These are phyloP conservation scores for Trissolcus brochymenae DNA, from an alignment of 2,888 invertebrate genomes.

Conservation along the genomic window DNA sequence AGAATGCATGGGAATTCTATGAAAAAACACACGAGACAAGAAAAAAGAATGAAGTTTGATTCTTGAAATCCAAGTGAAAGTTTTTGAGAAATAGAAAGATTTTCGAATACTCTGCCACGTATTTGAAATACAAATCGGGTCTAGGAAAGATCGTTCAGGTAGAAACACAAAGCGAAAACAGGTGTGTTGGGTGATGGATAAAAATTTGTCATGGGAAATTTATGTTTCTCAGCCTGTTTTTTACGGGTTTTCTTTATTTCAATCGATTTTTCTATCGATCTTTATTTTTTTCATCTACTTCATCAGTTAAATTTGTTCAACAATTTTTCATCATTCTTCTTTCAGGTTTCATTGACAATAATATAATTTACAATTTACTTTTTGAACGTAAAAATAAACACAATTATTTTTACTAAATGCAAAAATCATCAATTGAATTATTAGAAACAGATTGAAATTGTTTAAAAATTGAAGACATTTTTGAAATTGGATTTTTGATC, in stretches of 20 bases:
- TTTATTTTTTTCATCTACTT: too few relatives aligned
- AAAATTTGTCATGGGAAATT: constrained; percentile 21
- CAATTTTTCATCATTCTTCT: not conserved
- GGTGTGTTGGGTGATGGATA: constrained; percentile 15
- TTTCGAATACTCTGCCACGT: constrained; percentile 16
- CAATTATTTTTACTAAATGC: too few relatives aligned
- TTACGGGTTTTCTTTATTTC: too few relatives aligned
- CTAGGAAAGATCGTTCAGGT: constrained; percentile 30
- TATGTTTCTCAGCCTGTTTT: not conserved
- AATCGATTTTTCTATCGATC: too few relatives aligned
- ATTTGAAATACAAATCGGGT: constrained; percentile 18
- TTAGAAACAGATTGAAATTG: too few relatives aligned
- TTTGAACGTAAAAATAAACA: too few relatives aligned
- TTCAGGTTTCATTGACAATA: too few relatives aligned
- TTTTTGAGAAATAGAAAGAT: constrained; percentile 21
- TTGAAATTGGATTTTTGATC: too few relatives aligned
- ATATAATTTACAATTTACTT: too few relatives aligned
- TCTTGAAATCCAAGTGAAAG: constrained; percentile 30
- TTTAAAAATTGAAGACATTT: too few relatives aligned
- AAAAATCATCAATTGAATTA: too few relatives aligned
- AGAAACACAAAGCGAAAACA: constrained; percentile 35
- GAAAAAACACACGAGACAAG: not conserved
- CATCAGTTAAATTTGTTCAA: not conserved
- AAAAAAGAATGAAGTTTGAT: constrained; percentile 15
- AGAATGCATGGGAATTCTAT: too few relatives aligned